Evolutionary conservation across 2,888 invertebrate genomes (phyloP).

Genomic region (Spodoptera exigua): DNA sequence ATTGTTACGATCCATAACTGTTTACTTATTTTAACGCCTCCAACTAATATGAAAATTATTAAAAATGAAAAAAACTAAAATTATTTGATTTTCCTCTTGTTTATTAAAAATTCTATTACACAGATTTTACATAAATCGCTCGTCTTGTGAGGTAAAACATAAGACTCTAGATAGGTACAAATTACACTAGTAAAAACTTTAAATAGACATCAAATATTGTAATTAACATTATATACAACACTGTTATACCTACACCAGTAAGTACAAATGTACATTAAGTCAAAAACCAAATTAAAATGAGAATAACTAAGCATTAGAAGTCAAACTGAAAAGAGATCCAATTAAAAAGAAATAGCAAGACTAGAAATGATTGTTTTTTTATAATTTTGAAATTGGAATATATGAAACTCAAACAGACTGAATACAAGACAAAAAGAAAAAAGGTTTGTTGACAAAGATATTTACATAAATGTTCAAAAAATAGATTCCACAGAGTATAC

Average conservation of each 20-base stretch:
- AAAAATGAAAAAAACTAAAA: slow-evolving; percentile 17
- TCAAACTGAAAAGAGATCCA: slow-evolving; percentile 14
- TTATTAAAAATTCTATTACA: slow-evolving; percentile 81
- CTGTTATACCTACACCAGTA: slow-evolving; percentile 30
- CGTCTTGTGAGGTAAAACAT: slow-evolving; percentile 39
- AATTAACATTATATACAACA: slow-evolving; percentile 38
- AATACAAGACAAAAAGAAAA: slow-evolving; percentile 1
- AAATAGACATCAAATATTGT: slow-evolving; percentile 50
- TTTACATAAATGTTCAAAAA: slow-evolving; percentile 57
- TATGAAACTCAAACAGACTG: neutral
- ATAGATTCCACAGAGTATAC: slow-evolving; percentile 47
- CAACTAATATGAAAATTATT: neutral
- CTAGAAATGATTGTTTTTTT: neutral
- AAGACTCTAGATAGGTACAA: slow-evolving; percentile 40
- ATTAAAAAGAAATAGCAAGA: slow-evolving; percentile 3
- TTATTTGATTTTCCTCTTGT: slow-evolving; percentile 58
- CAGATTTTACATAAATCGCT: slow-evolving; percentile 69
- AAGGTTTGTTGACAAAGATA: slow-evolving; percentile 23
- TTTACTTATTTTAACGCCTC: slow-evolving; percentile 4
- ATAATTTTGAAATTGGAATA: too few species aligned
- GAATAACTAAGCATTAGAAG: neutral
- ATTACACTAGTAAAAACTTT: slow-evolving; percentile 45
- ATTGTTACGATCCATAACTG: slow-evolving; percentile 29
- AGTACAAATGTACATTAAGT: slow-evolving; percentile 41
- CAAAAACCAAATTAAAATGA: slow-evolving; percentile 13